Evolutionary conservation across 2,888 invertebrate species (phyloP).

Genomic region (Drosophila cognata): DNA sequence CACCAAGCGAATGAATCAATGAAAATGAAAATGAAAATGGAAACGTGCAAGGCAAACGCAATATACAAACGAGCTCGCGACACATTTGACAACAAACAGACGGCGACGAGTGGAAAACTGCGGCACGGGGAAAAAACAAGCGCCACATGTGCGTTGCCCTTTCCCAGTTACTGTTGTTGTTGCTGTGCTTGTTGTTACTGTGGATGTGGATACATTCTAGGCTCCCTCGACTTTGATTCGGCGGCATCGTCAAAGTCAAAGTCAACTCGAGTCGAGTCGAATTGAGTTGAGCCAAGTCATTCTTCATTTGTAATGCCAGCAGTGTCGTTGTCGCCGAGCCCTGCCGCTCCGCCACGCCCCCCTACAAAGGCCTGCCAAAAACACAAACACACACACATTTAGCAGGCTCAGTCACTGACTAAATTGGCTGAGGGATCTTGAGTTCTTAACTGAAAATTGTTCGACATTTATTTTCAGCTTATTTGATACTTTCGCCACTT

Average conservation of each 20-base stretch:
- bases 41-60: conserved; percentile 61
- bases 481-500: conserved; percentile 64
- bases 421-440: conserved; percentile 65
- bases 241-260: conserved; percentile 64
- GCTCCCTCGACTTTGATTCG: conserved; percentile 46
- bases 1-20: conserved; percentile 46
- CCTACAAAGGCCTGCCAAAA: conserved; percentile 28
- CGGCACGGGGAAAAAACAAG: conserved; percentile 34
- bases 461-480: conserved; percentile 78
- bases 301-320: conserved; percentile 72
- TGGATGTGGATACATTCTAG: conserved; percentile 59
- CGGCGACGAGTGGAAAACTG: conserved; percentile 49
- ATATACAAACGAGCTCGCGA: conserved; percentile 58
- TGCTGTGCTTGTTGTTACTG: conserved; percentile 25
- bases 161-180: conserved; percentile 15
- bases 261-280: conserved; percentile 38
- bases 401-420: conserved; percentile 18
- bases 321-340: conserved; percentile 51
- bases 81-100: conserved; percentile 73
- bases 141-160: conserved; percentile 62
- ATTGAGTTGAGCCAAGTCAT: conserved; percentile 55
- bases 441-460: conserved; percentile 70
- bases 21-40: conserved; percentile 41
- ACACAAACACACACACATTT: conserved; percentile 19
- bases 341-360: conserved; percentile 37